A percentile compares a stretch with the other conserved stretches of the same genome.
phyloP scores from a whole-genome alignment of 2,113 vertebrate species.

The Bubo blakistoni region DNA sequence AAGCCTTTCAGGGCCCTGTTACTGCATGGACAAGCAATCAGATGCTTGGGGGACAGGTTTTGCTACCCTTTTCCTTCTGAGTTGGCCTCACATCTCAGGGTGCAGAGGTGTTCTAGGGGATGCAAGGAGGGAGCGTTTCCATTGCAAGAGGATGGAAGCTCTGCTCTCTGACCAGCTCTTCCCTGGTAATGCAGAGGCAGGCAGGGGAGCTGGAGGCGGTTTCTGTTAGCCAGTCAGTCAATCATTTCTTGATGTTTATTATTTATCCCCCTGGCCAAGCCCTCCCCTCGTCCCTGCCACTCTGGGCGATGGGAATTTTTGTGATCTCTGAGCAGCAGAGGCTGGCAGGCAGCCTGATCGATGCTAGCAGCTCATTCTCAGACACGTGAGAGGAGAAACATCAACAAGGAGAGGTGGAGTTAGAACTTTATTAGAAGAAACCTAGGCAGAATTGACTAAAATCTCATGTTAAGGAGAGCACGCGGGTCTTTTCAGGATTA shows the following conservation, averaged over 20 bases:
- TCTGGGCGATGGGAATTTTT: background rate
- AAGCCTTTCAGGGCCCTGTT: background rate
- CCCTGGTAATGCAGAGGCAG: background rate
- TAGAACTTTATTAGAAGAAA: slow-evolving; percentile 66
- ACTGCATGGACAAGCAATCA: background rate
- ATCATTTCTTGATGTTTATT: slow-evolving; percentile 12
- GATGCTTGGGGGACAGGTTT: background rate
- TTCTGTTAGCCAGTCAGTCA: slow-evolving; percentile 22
- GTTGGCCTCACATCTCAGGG: background rate
- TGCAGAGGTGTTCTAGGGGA: background rate
- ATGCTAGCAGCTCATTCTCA: background rate
- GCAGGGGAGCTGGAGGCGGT: background rate
- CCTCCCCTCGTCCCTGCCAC: background rate
- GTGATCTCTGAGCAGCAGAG: slow-evolving; percentile 4
- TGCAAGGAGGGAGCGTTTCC: background rate
- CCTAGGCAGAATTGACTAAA: background rate
- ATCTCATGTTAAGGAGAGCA: slow-evolving; percentile 34
- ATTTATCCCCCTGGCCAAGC: slow-evolving; percentile 26
- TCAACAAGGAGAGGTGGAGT: slow-evolving; percentile 1
- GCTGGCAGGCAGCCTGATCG: background rate
- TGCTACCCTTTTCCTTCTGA: background rate
- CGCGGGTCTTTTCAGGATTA: slow-evolving; percentile 10
- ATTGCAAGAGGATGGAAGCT: background rate
- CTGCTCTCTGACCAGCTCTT: background rate
- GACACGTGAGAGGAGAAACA: background rate